Evolutionary conservation across 2,888 invertebrate species (phyloP).

Genomic region (Onthophagus sagittarius): DNA sequence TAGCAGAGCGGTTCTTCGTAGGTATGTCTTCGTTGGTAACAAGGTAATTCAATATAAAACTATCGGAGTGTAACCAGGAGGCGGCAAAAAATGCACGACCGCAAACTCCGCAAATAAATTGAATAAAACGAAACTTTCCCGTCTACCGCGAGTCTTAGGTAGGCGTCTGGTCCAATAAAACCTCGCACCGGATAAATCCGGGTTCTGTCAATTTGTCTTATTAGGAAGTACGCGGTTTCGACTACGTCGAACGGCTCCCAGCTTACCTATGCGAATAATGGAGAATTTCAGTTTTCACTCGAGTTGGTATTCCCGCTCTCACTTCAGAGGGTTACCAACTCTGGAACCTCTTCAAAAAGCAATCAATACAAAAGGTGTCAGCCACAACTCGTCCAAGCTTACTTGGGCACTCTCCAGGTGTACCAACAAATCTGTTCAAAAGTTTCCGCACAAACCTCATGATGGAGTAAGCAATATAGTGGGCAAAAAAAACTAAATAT

Average conservation of each 20-base stretch:
- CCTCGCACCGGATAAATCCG: not conserved
- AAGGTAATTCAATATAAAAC: not conserved
- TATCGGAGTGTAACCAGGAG: not conserved
- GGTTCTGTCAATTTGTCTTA: constrained; percentile 10
- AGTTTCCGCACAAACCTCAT: not conserved
- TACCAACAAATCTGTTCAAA: not conserved
- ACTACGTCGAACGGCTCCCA: not conserved
- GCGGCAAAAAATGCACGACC: not conserved
- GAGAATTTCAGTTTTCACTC: not conserved
- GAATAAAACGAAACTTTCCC: not conserved
- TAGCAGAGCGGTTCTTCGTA: not conserved
- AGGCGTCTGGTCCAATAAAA: not conserved
- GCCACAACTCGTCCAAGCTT: not conserved
- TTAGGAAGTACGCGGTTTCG: not conserved
- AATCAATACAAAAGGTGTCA: not conserved
- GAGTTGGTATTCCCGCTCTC: not conserved
- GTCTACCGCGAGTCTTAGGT: not conserved
- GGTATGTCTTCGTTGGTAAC: not conserved
- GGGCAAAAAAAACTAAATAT: no score
- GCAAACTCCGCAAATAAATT: not conserved
- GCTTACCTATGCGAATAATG: not conserved
- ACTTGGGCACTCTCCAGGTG: not conserved
- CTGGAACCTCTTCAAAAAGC: not conserved
- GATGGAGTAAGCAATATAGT: not conserved
- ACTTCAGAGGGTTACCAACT: no score